Conservation (phyloP, 2,113 vertebrate genomes). For the Agapornis roseicollis region DNA sequence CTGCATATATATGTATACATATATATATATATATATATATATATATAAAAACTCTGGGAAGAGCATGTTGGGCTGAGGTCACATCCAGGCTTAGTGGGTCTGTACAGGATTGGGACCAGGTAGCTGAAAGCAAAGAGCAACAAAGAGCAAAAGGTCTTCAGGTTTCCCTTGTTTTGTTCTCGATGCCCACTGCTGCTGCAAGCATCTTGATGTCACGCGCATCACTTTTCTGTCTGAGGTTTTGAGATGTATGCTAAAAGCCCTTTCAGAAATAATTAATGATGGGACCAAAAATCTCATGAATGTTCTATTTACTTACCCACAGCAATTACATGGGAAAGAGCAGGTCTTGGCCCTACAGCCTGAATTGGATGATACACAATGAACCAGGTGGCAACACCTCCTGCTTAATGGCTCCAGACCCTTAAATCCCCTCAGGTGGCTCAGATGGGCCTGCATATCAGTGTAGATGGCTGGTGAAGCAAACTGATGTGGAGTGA, state of each 20-base stretch:
- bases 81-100: not conserved
- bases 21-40: not conserved
- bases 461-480: not conserved
- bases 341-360: constrained; percentile 6
- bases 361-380: constrained; percentile 8
- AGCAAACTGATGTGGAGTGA: not conserved
- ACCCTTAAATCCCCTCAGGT: not conserved
- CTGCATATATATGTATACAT: not conserved
- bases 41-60: not conserved
- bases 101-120: not conserved
- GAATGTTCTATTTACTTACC: constrained; percentile 49
- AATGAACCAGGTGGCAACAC: not conserved
- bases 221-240: not conserved
- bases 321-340: not conserved
- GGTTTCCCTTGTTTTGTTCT: not conserved
- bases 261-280: constrained; percentile 64
- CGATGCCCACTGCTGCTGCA: not conserved
- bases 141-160: not conserved
- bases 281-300: constrained; percentile 38
- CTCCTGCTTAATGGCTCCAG: constrained; percentile 18
- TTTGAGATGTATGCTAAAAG: constrained; percentile 42
- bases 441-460: not conserved
- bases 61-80: rapidly evolving
- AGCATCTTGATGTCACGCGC: not conserved
- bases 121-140: not conserved